phyloP scores from a whole-genome alignment of 2,113 vertebrate species.

The Anguilla rostrata region DNA sequence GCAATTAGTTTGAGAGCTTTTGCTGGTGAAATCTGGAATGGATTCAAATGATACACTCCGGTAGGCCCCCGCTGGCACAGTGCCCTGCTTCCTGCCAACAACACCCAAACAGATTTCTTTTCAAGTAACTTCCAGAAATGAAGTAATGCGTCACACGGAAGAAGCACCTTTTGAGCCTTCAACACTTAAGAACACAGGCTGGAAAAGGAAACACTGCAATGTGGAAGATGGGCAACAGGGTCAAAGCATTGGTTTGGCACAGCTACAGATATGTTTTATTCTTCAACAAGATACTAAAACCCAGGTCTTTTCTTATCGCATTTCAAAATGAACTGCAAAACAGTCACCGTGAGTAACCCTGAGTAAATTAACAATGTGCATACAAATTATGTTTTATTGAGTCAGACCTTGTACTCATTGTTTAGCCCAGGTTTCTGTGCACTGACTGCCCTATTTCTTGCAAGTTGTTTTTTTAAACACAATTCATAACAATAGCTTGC shows the following conservation, averaged over 20 bases:
- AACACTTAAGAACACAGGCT: neutral
- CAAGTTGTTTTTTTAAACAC: neutral
- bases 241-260: neutral
- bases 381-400: neutral
- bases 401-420: neutral
- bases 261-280: neutral
- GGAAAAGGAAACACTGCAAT: neutral
- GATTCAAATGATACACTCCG: neutral
- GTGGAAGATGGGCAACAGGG: neutral
- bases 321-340: no score
- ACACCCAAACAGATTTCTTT: neutral
- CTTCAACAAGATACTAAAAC: neutral
- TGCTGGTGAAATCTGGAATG: neutral
- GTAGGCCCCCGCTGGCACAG: neutral
- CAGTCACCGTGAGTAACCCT: neutral
- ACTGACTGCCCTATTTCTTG: neutral
- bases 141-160: neutral
- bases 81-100: neutral
- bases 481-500: neutral
- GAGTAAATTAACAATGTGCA: neutral
- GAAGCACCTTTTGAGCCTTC: neutral
- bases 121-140: neutral
- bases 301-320: no score
- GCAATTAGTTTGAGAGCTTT: conserved; percentile 6
- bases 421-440: neutral